Base-by-base conservation (phyloP, 2,797 vertebrate species). In the Coregonus sp. region DNA sequence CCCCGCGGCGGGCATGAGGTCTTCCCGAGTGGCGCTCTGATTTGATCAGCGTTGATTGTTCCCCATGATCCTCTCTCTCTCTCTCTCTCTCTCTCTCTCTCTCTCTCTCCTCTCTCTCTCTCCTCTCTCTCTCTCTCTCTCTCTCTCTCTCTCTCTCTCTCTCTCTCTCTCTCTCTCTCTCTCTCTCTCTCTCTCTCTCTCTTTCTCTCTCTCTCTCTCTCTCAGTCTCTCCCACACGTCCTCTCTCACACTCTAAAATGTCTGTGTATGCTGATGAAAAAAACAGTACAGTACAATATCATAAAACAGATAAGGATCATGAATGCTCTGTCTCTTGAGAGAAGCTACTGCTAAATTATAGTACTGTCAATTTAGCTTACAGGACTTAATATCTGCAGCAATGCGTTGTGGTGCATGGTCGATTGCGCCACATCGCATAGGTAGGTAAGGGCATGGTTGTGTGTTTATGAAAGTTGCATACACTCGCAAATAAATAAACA, bases 1-100 rank as follows among this genome's bases (percentile, higher is more conserved):
- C 92, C 93, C 92, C 72, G 90, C 86, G 77, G 92, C 92, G 86
- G 81, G 86, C 84, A 87, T 92, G 91, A 93, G 92, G 91, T 95
- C 92, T 93, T 90, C 80, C 67, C 47, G 82, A 91, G 89, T 79
- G 87, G 88, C 35, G 82, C 90, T 92, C 89, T 90, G 92, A 92
- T 92, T 88, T 86, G 90, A 91, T 89, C 86, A 74, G 79, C 74
- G 74, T 73, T 86, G 78, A 83, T 89, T 85, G 86, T 89, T 82
- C 84, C 80, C 70, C 47, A 4, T 81, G 82, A 89, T 88, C 40
- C 67, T n/a, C 12, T 47, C 37, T 20, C 37, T 9, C 61, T 70
- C 56, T 67, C 77, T 66, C 67, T 54, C 51, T 7, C 47, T 33
- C 65, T 1, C 12, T 9, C 35, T 5, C 35, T 1, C 37, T 1